These are phyloP conservation scores for Simalia tracyae DNA, from an alignment of 2,797 vertebrate genomes.

Conservation along the genomic window DNA sequence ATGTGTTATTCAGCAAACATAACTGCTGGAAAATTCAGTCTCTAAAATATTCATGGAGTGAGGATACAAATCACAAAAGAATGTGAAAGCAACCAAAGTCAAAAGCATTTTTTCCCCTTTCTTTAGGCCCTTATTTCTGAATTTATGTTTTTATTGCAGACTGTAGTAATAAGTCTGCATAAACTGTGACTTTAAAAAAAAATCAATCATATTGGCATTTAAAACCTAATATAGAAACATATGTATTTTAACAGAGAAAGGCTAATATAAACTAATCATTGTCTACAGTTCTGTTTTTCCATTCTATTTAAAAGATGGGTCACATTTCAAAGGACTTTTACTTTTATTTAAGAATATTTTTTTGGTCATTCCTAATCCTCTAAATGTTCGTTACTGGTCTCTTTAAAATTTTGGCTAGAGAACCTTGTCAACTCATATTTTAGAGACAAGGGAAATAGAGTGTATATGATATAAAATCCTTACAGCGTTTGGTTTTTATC, in stretches of 20 bases:
- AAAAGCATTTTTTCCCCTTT: neutral
- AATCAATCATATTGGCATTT: neutral
- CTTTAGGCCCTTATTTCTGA: neutral
- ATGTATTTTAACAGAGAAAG: neutral
- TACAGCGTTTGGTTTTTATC: neutral
- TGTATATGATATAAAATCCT: neutral
- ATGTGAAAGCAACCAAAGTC: neutral
- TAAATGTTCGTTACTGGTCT: neutral
- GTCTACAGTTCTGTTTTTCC: neutral
- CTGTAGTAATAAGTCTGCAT: neutral
- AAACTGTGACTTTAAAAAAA: neutral
- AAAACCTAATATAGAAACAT: neutral
- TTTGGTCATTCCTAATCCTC: neutral
- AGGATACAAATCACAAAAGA: constrained; percentile 22
- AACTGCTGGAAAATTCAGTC: neutral
- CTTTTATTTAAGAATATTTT: neutral
- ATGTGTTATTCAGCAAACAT: constrained; percentile 18
- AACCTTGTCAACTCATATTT: neutral
- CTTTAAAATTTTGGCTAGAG: neutral
- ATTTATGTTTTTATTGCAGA: neutral
- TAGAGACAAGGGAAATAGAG: neutral
- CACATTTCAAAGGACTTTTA: neutral
- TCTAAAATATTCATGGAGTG: constrained; percentile 20
- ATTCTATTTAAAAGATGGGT: neutral
- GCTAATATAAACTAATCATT: neutral